Base-by-base conservation (phyloP, 2,797 vertebrate genomes). In the Acridotheres tristis region DNA sequence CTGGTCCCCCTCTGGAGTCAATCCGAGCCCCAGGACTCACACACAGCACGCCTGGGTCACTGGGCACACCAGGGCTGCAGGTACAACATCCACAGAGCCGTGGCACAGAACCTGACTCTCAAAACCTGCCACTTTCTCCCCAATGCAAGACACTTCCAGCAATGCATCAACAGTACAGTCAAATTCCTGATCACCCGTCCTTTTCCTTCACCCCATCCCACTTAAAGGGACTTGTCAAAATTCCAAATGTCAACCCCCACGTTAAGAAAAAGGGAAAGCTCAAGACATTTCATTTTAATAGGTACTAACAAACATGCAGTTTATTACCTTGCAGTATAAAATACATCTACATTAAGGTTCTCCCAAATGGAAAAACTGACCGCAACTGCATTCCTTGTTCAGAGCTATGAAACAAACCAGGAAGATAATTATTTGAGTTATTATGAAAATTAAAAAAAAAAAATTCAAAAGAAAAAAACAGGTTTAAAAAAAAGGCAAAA, bases 221-320 rank as follows among this genome's bases (percentile, higher is more conserved):
- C 48, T 87, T 84, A 71, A 95, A 96, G 89, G 93, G 97, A 97
- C 93, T 96, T 90, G 95, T 85, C 96, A 80, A 85, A 88, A 97
- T 96, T 90, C 71, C 94, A 95, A 88, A 95, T 94, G 72, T 68
- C 87, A 61, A 50, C 76, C 90, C 95, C 89, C 97, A 57, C 55
- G 10, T 62, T 93, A 89, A 95, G 93, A 92, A 97, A 76, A 18
- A 95, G 65, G 82, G 95, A 78, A 92, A 94, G 85, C 90, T 91
- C 63, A 92, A 88, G 89, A 93, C 90, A 94, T 96, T 91, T 79
- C 91, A 97, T 95, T 94, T 93, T 95, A 98, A 97, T 95, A 98
- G 91, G 96, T 96, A 97, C 96, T 95, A 97, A 97, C 97, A 98
- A 97, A 94, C 97, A 97, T 97, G 97, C 97, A 97, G 74, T 97